phyloP scores from a whole-genome alignment of 2,113 vertebrate genomes.

The Vombatus ursinus region DNA sequence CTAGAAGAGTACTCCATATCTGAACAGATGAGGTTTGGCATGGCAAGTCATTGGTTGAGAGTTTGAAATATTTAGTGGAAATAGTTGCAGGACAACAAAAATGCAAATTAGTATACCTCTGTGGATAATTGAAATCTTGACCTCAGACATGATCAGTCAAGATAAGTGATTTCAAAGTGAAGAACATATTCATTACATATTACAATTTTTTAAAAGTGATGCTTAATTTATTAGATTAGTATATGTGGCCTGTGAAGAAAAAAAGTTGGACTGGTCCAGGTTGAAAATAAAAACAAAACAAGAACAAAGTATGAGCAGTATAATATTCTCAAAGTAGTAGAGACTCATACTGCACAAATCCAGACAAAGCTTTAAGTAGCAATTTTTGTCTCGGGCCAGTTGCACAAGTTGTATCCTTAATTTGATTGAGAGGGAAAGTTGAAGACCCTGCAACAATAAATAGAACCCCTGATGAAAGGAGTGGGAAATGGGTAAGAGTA shows the following conservation, averaged over 20 bases:
- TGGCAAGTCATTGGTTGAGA: background rate
- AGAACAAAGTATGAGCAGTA: background rate
- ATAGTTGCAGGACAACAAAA: conserved; percentile 6
- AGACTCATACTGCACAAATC: background rate
- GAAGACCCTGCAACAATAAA: background rate
- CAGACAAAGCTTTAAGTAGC: background rate
- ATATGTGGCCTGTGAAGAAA: background rate
- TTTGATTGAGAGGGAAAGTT: background rate
- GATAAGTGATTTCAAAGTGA: background rate
- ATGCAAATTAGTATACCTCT: conserved; percentile 6
- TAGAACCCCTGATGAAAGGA: background rate
- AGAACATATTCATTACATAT: background rate
- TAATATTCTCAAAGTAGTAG: background rate
- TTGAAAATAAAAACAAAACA: background rate
- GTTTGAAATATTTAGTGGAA: conserved; percentile 43
- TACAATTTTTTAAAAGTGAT: background rate
- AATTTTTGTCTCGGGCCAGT: background rate
- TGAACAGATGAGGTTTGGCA: conserved; percentile 22
- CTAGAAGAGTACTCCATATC: conserved; percentile 43
- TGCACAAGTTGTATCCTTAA: background rate
- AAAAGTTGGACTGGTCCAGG: background rate
- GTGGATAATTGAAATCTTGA: conserved; percentile 21
- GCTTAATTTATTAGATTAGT: background rate
- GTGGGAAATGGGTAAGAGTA: background rate
- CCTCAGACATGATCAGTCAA: conserved; percentile 6